Percentiles rank a stretch among this genome's conserved stretches.
phyloP scores from a whole-genome alignment of 2,888 invertebrate genomes.

The Callimorpha dominula region DNA sequence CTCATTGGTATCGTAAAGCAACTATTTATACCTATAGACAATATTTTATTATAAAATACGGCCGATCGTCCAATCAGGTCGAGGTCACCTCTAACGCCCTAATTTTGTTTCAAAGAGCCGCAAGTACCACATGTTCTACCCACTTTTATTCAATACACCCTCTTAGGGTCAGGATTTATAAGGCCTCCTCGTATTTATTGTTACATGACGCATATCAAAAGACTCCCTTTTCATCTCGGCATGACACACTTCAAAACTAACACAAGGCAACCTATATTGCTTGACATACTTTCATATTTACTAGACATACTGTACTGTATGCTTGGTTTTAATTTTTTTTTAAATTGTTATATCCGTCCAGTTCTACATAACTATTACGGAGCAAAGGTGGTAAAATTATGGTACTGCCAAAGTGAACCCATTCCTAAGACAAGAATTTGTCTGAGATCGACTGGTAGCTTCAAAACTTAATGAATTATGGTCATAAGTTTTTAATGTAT shows the following conservation, averaged over 20 bases:
- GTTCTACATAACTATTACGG: not conserved
- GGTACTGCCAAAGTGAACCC: too few relatives aligned
- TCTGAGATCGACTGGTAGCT: too few relatives aligned
- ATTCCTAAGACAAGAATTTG: too few relatives aligned
- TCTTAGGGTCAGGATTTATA: constrained; percentile 36
- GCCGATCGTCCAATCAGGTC: constrained; percentile 35
- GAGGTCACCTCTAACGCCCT: constrained; percentile 39
- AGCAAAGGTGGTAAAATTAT: not conserved
- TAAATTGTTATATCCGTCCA: not conserved
- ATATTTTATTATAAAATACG: constrained; percentile 31
- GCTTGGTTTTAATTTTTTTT: not conserved
- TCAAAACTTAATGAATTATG: too few relatives aligned
- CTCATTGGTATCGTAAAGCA: not conserved
- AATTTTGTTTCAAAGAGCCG: constrained; percentile 44
- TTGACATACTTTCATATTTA: constrained; percentile 37
- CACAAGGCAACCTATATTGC: constrained; percentile 20
- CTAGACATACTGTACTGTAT: not conserved
- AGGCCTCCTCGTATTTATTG: constrained; percentile 32
- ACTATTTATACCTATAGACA: not conserved
- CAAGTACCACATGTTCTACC: constrained; percentile 35
- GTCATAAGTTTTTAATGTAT: too few relatives aligned
- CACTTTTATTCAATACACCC: constrained; percentile 45
- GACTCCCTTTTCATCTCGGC: constrained; percentile 36
- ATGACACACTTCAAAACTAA: constrained; percentile 32
- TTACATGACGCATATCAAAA: constrained; percentile 29